These are phyloP conservation scores for Ammodytes dubius DNA, from an alignment of 2,113 vertebrate genomes.

Conservation along the genomic window DNA sequence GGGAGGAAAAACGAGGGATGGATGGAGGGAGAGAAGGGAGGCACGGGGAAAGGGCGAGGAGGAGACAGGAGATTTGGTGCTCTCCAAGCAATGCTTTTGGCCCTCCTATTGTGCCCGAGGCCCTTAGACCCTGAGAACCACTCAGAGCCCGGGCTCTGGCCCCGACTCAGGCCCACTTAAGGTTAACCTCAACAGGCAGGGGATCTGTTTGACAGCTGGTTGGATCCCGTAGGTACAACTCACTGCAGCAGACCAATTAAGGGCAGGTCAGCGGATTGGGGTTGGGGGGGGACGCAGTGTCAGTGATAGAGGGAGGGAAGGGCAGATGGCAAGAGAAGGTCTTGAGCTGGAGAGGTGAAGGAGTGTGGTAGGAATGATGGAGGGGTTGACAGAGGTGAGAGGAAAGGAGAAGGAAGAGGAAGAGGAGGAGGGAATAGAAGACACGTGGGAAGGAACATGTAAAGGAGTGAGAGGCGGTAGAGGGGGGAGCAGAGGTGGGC, in stretches of 20 bases:
- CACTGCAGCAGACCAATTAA: conserved; percentile 53
- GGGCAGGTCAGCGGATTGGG: conserved; percentile 38
- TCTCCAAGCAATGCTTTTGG: conserved; percentile 74
- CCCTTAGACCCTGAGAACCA: conserved; percentile 70
- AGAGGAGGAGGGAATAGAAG: conserved; percentile 6
- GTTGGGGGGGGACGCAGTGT: not conserved
- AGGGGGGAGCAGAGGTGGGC: not conserved
- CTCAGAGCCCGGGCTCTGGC: conserved; percentile 59
- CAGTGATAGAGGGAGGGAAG: conserved; percentile 1
- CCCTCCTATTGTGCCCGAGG: conserved; percentile 74
- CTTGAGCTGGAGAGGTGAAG: conserved; percentile 4
- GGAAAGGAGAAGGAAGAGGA: not conserved
- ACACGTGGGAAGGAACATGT: not conserved
- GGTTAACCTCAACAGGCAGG: conserved; percentile 66
- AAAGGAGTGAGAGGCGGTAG: conserved; percentile 12
- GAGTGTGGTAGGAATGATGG: conserved; percentile 1
- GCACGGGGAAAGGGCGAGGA: conserved; percentile 62
- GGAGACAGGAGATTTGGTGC: conserved; percentile 66
- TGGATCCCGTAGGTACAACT: conserved; percentile 56
- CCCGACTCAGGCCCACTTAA: conserved; percentile 68
- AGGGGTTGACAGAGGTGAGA: conserved; percentile 26
- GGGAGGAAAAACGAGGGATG: conserved; percentile 53
- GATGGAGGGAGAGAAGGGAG: conserved; percentile 48
- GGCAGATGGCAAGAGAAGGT: conserved; percentile 19
- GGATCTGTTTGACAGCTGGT: conserved; percentile 69